Percentiles rank a stretch among this genome's conserved stretches.
These are phyloP conservation scores for Caenorhabditis uteleia DNA, from an alignment of 2,888 invertebrate genomes.

Conservation along the genomic window DNA sequence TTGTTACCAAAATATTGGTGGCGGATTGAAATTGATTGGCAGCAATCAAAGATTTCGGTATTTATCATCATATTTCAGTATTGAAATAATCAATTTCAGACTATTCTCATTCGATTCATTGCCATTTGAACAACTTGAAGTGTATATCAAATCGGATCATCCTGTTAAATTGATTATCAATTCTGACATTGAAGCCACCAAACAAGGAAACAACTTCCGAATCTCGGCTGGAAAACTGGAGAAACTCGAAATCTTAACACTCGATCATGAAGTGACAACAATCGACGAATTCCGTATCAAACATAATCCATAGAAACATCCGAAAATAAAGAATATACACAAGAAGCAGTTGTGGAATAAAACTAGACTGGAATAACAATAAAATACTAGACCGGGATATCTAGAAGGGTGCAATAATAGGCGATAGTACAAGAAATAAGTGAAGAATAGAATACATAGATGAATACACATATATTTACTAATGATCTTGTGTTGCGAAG, in stretches of 20 bases:
- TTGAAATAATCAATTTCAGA: conserved; percentile 4
- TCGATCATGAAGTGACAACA: too few species aligned
- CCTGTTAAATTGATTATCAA: conserved; percentile 1
- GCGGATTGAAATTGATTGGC: conserved; percentile 28
- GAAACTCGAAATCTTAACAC: too few species aligned
- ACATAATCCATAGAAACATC: too few species aligned
- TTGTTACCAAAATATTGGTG: conserved; percentile 15
- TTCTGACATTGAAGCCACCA: too few species aligned
- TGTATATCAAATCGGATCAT: background rate
- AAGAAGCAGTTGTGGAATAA: too few species aligned
- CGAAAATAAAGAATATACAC: too few species aligned
- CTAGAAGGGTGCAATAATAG: too few species aligned
- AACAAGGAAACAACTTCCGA: too few species aligned
- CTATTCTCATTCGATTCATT: conserved; percentile 20
- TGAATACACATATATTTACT: background rate
- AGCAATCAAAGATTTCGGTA: conserved; percentile 12
- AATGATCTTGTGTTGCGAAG: conserved; percentile 39
- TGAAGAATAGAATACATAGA: background rate
- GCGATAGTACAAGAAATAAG: background rate
- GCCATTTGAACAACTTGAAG: background rate
- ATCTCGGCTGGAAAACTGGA: too few species aligned
- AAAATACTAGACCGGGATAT: too few species aligned
- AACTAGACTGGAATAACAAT: too few species aligned
- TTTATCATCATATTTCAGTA: background rate
- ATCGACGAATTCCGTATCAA: too few species aligned